Evolutionary conservation across 2,797 vertebrate species (phyloP), one percentile per base, ranked within the genome.

Genomic region (Pangasius sanitwongsei): DNA sequence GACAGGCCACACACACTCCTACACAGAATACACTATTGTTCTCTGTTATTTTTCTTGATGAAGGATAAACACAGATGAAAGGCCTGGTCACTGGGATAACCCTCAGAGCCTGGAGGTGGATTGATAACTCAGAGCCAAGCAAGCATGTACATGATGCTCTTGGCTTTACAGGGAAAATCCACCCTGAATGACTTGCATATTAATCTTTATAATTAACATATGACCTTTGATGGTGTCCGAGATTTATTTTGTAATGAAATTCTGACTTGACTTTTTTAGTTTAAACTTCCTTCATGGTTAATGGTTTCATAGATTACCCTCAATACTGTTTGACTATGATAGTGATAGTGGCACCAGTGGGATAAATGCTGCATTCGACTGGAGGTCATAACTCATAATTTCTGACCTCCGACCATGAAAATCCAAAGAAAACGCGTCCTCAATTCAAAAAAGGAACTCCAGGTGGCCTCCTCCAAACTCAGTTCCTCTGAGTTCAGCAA

Each of bases 1-100:
- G 28, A 87, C n/a, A 86, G 92, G 94, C 94, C 95, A 95, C 94
- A 95, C 94, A 94, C 72, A 90, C 50, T 72, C 87, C 34, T 81
- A 84, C 75, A 81, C 57, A 81, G 34, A 90, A 88, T 87, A 91
- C 72, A 65, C 83, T 89, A 90, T 80, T 89, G 41, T 88, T 86
- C 55, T 81, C n/a, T 75, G 44, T 86, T 85, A 83, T 41, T 87
- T 61, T 80, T 70, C 18, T 37, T 81, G 77, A 75, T n/a, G 50
- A 13, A 77, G 48, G 16, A 63, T n/a, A 89, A 78, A 87, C 57
- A 75, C 65, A 87, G 37, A 90, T 83, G 67, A 89, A 90, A 82
- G 83, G 41, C 37, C 15, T 80, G 61, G 55, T 65, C 90, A 25
- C 34, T 84, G 44, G 65, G 85, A 83, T 87, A 20, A 28, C 72